phyloP scores from a whole-genome alignment of 2,797 vertebrate species.

The Limnodromus scolopaceus region DNA sequence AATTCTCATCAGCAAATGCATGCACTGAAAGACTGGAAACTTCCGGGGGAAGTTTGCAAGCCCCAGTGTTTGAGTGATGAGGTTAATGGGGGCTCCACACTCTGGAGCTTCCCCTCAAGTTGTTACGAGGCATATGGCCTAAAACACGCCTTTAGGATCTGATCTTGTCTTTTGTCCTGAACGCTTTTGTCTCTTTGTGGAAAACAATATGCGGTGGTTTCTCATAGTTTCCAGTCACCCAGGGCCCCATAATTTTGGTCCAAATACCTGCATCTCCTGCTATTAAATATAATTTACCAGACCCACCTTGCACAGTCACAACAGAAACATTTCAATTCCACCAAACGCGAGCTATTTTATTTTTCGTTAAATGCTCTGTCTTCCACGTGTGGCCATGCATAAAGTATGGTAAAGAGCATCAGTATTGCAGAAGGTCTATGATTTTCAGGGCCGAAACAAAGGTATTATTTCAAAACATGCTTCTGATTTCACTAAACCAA shows the following conservation, averaged over 20 bases:
- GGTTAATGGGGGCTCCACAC: background rate
- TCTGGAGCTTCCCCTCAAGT: background rate
- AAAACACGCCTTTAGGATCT: background rate
- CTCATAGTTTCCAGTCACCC: background rate
- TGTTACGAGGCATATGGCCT: background rate
- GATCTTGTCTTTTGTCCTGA: background rate
- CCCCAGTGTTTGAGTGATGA: background rate
- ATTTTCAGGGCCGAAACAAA: conserved; percentile 10
- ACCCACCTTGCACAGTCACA: background rate
- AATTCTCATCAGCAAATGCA: background rate
- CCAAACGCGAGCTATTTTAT: background rate
- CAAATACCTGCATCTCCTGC: background rate
- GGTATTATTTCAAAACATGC: background rate
- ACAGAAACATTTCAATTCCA: background rate
- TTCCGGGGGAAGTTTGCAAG: background rate
- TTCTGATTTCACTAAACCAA: background rate
- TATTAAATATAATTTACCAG: background rate
- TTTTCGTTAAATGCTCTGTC: conserved; percentile 31
- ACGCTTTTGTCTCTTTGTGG: background rate
- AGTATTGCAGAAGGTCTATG: background rate
- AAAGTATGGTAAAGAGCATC: background rate
- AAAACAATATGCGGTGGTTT: accelerated
- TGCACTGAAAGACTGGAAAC: background rate
- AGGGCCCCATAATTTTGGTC: background rate
- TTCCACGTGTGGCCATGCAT: background rate